These are phyloP conservation scores for Antigone vipio DNA, from an alignment of 2,113 vertebrate species.

Conservation along the genomic window DNA sequence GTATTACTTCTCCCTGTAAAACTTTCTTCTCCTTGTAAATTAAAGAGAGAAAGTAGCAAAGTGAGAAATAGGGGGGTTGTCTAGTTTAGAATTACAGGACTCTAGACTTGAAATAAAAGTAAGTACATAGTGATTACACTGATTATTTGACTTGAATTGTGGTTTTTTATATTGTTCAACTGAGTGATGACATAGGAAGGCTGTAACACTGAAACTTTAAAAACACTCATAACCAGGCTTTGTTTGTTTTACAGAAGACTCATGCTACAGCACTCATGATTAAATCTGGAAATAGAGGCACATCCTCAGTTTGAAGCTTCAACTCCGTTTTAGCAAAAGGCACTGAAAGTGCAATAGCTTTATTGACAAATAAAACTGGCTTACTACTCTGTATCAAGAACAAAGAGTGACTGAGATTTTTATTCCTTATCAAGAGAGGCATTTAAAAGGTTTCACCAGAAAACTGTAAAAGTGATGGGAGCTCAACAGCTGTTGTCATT, in stretches of 20 bases:
- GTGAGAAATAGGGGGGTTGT: background rate
- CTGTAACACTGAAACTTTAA: background rate
- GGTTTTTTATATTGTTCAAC: background rate
- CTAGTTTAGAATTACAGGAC: background rate
- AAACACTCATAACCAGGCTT: background rate
- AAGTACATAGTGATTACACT: background rate
- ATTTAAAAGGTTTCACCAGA: background rate
- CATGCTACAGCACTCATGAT: background rate
- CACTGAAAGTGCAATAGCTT: background rate
- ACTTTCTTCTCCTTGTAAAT: background rate
- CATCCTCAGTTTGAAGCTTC: background rate
- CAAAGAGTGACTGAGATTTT: background rate
- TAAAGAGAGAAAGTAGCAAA: background rate
- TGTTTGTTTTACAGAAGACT: slow-evolving; percentile 24
- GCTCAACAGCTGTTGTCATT: background rate
- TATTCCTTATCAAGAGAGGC: background rate
- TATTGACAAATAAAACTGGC: background rate
- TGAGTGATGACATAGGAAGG: background rate
- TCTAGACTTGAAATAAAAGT: slow-evolving; percentile 4
- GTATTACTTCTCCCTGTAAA: background rate
- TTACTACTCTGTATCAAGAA: background rate
- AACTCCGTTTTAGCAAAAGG: background rate
- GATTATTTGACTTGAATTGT: background rate
- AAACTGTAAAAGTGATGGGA: background rate
- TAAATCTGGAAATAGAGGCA: background rate